These are phyloP conservation scores for Sarcoramphus papa DNA, from an alignment of 2,797 vertebrate genomes.

Conservation along the genomic window DNA sequence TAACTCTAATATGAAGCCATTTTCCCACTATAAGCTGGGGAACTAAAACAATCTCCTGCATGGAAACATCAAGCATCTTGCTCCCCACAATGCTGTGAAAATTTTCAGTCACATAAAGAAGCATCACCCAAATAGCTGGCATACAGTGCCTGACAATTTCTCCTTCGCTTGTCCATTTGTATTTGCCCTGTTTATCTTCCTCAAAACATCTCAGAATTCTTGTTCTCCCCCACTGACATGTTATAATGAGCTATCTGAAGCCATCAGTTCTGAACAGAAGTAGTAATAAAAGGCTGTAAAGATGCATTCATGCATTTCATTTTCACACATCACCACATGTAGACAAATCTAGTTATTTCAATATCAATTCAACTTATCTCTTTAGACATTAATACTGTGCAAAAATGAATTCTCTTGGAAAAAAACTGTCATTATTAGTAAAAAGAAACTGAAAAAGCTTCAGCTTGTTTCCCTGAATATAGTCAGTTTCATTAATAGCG, in stretches of 20 bases:
- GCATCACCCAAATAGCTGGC: not conserved
- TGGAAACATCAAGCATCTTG: not conserved
- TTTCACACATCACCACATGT: not conserved
- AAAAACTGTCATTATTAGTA: not conserved
- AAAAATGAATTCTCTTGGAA: not conserved
- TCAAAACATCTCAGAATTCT: conserved; percentile 58
- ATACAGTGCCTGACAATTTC: not conserved
- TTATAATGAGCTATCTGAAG: not conserved
- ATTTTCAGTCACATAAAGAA: not conserved
- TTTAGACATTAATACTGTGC: not conserved
- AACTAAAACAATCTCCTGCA: not conserved
- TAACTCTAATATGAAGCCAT: not conserved
- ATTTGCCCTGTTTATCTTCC: conserved; percentile 6
- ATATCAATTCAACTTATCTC: not conserved
- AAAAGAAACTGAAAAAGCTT: not conserved
- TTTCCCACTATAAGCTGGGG: not conserved
- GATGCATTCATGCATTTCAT: not conserved
- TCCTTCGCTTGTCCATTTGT: not conserved
- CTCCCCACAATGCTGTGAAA: not conserved
- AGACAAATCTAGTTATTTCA: not conserved
- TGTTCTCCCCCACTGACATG: conserved; percentile 56
- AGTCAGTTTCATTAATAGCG: not conserved
- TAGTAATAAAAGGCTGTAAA: not conserved
- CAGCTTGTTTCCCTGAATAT: not conserved
- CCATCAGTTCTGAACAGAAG: not conserved